A percentile compares a stretch with the other conserved stretches of the same genome.
Evolutionary conservation across 2,113 vertebrate genomes (phyloP).

Genomic region (Shinisaurus crocodilurus): DNA sequence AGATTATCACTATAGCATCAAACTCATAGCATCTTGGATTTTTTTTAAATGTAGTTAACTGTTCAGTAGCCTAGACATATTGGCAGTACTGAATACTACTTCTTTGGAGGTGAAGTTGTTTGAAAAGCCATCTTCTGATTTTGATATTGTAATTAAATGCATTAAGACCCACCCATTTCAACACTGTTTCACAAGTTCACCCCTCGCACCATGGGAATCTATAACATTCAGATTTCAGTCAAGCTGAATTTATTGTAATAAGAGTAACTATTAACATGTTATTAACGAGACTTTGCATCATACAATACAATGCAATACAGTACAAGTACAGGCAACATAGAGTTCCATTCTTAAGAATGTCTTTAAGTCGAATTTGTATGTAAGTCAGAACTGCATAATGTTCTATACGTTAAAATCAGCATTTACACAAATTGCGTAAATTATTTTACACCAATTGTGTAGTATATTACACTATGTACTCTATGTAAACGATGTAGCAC

Average conservation of each 20-base stretch:
- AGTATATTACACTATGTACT: no score
- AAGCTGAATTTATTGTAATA: not conserved
- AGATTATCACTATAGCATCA: constrained; percentile 36
- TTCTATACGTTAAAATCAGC: no score
- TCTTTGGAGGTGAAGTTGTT: not conserved
- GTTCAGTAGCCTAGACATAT: not conserved
- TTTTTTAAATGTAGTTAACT: not conserved
- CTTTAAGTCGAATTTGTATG: no score
- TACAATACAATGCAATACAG: not conserved
- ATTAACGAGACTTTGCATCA: not conserved
- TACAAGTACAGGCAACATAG: no score
- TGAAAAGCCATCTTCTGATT: not conserved
- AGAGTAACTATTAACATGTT: not conserved
- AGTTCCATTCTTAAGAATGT: no score
- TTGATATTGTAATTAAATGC: not conserved
- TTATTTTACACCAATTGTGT: no score
- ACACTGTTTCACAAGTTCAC: not conserved
- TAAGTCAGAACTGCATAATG: no score
- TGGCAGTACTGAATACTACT: not conserved
- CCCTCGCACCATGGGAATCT: no score
- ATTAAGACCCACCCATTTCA: not conserved
- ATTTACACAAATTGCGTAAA: no score
- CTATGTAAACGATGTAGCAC: no score
- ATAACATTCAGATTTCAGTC: not conserved
- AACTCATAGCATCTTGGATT: constrained; percentile 49